These are phyloP conservation scores for Brachynemurus nebulosus DNA, from an alignment of 2,888 invertebrate genomes.

Conservation along the genomic window DNA sequence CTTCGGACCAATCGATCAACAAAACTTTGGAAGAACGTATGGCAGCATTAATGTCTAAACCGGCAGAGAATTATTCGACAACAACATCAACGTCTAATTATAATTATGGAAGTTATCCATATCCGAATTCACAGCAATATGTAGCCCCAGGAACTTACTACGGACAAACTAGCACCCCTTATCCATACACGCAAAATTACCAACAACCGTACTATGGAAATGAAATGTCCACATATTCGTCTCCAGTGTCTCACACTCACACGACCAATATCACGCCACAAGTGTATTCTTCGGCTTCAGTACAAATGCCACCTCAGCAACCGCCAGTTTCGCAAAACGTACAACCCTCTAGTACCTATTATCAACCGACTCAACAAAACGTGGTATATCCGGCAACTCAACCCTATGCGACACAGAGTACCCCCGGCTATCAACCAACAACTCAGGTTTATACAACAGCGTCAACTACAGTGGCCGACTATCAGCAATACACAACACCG, in stretches of 20 bases:
- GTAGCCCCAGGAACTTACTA: too few relatives aligned
- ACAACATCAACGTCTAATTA: not conserved
- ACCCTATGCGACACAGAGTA: not conserved
- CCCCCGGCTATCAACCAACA: too few relatives aligned
- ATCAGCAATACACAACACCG: constrained; percentile 1
- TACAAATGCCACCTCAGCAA: constrained; percentile 3
- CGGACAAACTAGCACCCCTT: too few relatives aligned
- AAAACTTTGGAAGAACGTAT: constrained; percentile 19
- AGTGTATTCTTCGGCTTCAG: too few relatives aligned
- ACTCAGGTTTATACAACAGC: too few relatives aligned
- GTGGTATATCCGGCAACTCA: constrained; percentile 4
- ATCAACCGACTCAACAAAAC: constrained; percentile 9
- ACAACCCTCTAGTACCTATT: not conserved
- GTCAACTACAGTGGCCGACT: not conserved
- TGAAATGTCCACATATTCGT: too few relatives aligned
- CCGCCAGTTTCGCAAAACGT: too few relatives aligned
- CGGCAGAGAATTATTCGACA: not conserved
- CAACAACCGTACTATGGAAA: too few relatives aligned
- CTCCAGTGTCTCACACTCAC: too few relatives aligned
- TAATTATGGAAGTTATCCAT: too few relatives aligned
- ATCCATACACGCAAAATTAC: too few relatives aligned
- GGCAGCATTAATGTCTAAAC: constrained; percentile 17
- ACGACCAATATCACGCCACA: not conserved
- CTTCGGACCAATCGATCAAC: constrained; percentile 16
- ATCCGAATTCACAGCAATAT: too few relatives aligned